Percentiles rank a stretch among this genome's conserved stretches.
phyloP scores from a whole-genome alignment of 1,140 invertebrate species.

The Halesus radiatus region DNA sequence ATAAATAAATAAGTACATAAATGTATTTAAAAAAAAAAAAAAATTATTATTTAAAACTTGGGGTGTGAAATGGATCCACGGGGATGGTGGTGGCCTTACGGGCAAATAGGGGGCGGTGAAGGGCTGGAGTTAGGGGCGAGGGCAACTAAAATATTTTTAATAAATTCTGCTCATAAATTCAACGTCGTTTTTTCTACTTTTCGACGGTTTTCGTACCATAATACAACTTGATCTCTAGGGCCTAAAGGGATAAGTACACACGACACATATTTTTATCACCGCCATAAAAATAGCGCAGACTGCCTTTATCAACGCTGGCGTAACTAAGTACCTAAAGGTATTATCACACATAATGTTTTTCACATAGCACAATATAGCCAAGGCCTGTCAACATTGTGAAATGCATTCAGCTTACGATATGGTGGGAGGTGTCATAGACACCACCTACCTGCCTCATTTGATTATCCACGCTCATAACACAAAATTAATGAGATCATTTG shows the following conservation, averaged over 20 bases:
- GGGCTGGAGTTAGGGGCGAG: too few relatives aligned
- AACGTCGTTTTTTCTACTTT: too few relatives aligned
- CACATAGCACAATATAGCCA: not conserved
- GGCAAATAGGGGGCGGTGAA: too few relatives aligned
- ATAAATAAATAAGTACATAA: too few relatives aligned
- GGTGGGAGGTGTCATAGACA: not conserved
- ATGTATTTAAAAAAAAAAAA: too few relatives aligned
- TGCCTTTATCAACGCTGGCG: not conserved
- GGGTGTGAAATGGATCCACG: too few relatives aligned
- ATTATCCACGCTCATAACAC: not conserved
- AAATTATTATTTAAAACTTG: too few relatives aligned
- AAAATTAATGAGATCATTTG: not conserved
- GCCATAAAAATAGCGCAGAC: conserved; percentile 18
- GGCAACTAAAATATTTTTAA: too few relatives aligned
- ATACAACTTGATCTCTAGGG: not conserved
- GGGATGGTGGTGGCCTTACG: too few relatives aligned
- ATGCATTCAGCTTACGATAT: not conserved
- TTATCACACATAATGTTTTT: not conserved
- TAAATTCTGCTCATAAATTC: too few relatives aligned
- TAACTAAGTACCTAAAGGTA: not conserved
- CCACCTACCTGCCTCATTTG: not conserved
- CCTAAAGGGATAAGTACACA: not conserved
- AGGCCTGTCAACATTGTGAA: not conserved
- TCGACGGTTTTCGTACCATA: too few relatives aligned
- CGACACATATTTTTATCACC: conserved; percentile 23